Evolutionary conservation across 1,140 invertebrate genomes (phyloP), one percentile per base, ranked within the genome.

Genomic region (Drosophila aff.): DNA sequence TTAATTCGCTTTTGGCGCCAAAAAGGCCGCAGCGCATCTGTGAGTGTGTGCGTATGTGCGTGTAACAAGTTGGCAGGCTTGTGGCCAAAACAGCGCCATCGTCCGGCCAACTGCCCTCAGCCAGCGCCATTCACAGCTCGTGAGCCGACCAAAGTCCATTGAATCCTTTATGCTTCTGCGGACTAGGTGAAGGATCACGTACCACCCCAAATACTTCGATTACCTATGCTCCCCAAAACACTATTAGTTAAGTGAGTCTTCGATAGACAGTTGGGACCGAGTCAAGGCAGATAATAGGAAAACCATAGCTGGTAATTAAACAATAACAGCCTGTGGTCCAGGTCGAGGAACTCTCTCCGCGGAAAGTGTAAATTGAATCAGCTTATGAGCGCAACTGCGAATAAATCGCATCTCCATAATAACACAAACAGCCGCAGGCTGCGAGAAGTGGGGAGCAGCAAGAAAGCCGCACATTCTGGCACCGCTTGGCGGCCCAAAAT

Each of bases 1-100:
- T 83, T 60, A 69, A 72, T 80, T 60, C 43, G 53, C 49, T 76
- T 85, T 85, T 89, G 85, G 85, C 85, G 85, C 85, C 85, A 90
- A 90, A 81, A 89, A 66, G 43, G 47, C 36, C 64, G 61, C 61
- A 50, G 41, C 59, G 23, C 50, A 40, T 59, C 9, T 60, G 55
- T 36, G 40, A 68, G 76, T 62, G 60, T 59, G 38, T 77, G 52
- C 36, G 36, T 76, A 59, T 59, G 61, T 72, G 55, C 47, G 64
- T 53, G 73, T 89, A 89, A 81, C 84, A 89, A 83, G 77, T 87
- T 83, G 73, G 58, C 69, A 59, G 62, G 44, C 50, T 59, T 61
- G 66, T 18, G 59, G 55, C 61, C 53, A 38, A 9, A 40, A 62
- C 52, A 40, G 21, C n/a, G 13, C 38, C 11, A 47, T 66, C 31